These are phyloP conservation scores for Myrmophylax atrothorax DNA, from an alignment of 2,113 vertebrate species.

Conservation along the genomic window DNA sequence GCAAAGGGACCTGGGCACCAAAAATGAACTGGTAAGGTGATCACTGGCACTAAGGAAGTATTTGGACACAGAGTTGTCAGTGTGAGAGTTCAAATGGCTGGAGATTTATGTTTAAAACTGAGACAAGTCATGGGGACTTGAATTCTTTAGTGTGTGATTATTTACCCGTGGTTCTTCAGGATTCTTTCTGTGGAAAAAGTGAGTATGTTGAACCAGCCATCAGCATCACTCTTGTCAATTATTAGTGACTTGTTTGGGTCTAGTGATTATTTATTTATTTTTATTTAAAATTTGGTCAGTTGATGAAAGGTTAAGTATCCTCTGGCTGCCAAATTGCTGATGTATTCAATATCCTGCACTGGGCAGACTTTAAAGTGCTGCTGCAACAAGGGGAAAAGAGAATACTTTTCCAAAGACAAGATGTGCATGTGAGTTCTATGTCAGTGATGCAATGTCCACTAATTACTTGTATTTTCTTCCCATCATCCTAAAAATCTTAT, in stretches of 20 bases:
- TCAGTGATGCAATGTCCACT: background rate
- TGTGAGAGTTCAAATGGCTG: background rate
- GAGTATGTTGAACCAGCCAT: background rate
- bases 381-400: background rate
- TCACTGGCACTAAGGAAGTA: background rate
- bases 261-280: background rate
- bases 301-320: background rate
- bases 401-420: background rate
- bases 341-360: background rate
- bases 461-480: background rate
- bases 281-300: background rate
- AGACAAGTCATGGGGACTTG: background rate
- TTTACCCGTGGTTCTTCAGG: background rate
- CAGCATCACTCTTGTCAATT: background rate
- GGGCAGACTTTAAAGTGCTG: background rate
- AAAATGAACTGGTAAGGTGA: slow-evolving; percentile 82
- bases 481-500: background rate
- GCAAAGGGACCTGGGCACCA: slow-evolving; percentile 78
- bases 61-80: background rate
- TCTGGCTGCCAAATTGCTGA: background rate
- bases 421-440: background rate
- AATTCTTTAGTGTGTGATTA: background rate
- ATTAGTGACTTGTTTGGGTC: background rate
- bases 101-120: background rate
- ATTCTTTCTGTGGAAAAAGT: background rate